Evolutionary conservation across 2,888 invertebrate genomes (phyloP), one percentile per base, ranked within the genome.

Genomic region (Sialis lutaria): DNA sequence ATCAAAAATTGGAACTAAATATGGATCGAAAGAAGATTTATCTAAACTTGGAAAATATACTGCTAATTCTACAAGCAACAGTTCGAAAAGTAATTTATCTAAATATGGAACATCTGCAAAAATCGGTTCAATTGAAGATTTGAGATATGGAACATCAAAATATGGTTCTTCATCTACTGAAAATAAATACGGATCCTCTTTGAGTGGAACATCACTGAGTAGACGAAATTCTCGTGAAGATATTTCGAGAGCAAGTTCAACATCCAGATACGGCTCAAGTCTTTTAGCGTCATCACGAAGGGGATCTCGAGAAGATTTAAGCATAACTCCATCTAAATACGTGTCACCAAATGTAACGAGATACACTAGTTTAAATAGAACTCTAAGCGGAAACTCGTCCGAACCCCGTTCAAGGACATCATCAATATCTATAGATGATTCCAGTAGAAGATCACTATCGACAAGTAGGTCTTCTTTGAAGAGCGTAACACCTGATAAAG

Each of bases 181-280:
- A 13, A 30, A 41, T 30, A 39, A 40, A 39, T 43, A 30, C 5
- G 12, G 33, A 33, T 33, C 12, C 9, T 12, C 10, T 8, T 32
- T 40, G 22, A 40, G 32, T 6, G 6, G 13, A 12, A 9, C 31
- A 32, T 35, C 40, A n/a, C 12, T 40, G 10, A 47, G 31, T 35
- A 22, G 47, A n/a, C 42, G 47, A 30, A 32, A 12, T 42, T 47
- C 47, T 10, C 33, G 42, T 13, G 47, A 47, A 41, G 47, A 47
- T 42, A 22, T 47, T 30, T 34, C 47, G 32, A 22, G 45, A n/a
- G 30, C 35, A 10, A 35, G 46, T 6, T 30, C 46, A 33, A 22
- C 22, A 4, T 22, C 22, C 22, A 22, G 22, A 22, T 22, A 22
- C 22, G 22, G 22, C 22, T 22, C 22, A 22, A 22, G 22, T 22